Base-by-base conservation (phyloP, 2,888 invertebrate species). In the Dynastes grantii region DNA sequence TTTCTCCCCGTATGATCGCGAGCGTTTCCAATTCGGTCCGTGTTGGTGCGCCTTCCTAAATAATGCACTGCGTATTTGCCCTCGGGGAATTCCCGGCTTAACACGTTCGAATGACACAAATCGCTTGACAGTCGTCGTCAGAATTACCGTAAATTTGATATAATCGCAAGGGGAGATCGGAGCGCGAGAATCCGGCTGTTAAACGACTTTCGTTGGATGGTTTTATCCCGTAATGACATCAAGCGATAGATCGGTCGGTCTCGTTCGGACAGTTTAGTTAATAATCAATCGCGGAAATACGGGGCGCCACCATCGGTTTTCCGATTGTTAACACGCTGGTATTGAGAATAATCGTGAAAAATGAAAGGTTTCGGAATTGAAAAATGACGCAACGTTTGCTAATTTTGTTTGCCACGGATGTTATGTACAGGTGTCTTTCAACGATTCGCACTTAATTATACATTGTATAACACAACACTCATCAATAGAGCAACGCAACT, bases 111-210 rank as follows among this genome's bases (percentile, higher is more conserved):
- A 67, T 67, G 49, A 45, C 49, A 67, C 22, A 67, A 67, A 67
- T 49, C 67, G 49, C 67, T 67, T 67, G 67, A 67, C 67, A 67
- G 67, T 49, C 45, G 67, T 67, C 67, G 67, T 67, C 49, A 49
- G 45, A 67, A 67, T 67, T 49, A 45, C 67, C 45, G 45, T 67
- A 67, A 67, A 67, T 49, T 64, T 67, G 67, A 67, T 67, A 67
- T 63, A n/a, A 2, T 6, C 22, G 22, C 27, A 22, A 4, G 29
- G 63, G 63, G 63, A 63, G 63, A 32, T 32, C 49, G 67, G 49
- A 49, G 22, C 67, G 45, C 22, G 40, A 45, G 49, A 22, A 67
- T 49, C 45, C 49, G 67, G 45, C 49, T 16, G 45, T 11, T 67
- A 49, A 32, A 45, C 67, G 45, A 67, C 49, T 45, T 67, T 49